Percentiles rank a stretch among this genome's conserved stretches.
phyloP scores from a whole-genome alignment of 1,140 invertebrate species.

The Zaprionus davidi region DNA sequence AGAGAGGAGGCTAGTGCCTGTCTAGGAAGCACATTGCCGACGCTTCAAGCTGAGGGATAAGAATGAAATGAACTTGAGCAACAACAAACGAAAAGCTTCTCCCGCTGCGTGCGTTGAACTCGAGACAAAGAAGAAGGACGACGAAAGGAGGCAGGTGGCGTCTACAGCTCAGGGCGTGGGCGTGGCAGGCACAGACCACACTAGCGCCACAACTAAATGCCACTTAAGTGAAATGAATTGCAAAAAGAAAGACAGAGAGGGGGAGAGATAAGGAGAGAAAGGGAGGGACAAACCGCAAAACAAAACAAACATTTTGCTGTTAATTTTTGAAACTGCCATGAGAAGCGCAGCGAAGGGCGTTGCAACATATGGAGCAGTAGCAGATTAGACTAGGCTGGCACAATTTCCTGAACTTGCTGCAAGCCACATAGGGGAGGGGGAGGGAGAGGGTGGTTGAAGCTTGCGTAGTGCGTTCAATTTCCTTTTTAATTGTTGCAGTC shows the following conservation, averaged over 20 bases:
- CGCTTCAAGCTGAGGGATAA: slow-evolving; percentile 16
- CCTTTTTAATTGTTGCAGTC: slow-evolving; percentile 50
- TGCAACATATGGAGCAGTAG: background rate
- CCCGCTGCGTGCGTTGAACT: slow-evolving; percentile 43
- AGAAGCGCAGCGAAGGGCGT: slow-evolving; percentile 13
- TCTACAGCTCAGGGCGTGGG: slow-evolving; percentile 13
- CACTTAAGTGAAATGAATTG: slow-evolving; percentile 79
- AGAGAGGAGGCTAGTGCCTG: background rate
- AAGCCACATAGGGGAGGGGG: background rate
- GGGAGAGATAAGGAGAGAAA: background rate
- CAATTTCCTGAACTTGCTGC: background rate
- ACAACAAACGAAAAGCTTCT: slow-evolving; percentile 10
- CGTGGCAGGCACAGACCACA: slow-evolving; percentile 21
- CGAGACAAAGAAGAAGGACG: background rate
- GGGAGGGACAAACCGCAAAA: slow-evolving; percentile 4
- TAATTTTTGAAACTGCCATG: slow-evolving; percentile 12
- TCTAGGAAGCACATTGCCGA: slow-evolving; percentile 13
- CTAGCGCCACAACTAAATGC: slow-evolving; percentile 50
- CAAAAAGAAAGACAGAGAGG: slow-evolving; percentile 38
- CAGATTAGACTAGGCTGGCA: background rate
- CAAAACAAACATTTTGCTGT: slow-evolving; percentile 7
- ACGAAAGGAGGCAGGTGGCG: slow-evolving; percentile 36
- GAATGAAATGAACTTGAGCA: slow-evolving; percentile 9
- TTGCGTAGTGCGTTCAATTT: slow-evolving; percentile 41
- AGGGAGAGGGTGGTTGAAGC: background rate